These are phyloP conservation scores for Triops longicaudatus DNA, from an alignment of 1,140 invertebrate genomes.

Conservation along the genomic window DNA sequence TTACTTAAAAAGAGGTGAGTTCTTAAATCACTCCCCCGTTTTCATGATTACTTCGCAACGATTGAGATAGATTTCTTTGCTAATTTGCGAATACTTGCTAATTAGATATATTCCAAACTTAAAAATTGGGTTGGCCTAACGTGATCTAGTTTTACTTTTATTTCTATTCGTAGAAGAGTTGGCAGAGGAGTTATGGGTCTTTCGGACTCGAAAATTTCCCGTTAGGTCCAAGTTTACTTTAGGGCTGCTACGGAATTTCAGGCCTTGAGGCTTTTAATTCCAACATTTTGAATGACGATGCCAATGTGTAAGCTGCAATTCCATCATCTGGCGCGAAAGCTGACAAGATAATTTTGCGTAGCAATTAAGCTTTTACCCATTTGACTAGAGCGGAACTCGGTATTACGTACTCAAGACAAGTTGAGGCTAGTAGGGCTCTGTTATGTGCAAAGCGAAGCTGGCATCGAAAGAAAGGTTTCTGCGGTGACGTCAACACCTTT, in stretches of 20 bases:
- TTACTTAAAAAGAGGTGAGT: too few relatives aligned
- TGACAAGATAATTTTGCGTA: neutral
- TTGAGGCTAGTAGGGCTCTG: neutral
- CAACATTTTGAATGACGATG: neutral
- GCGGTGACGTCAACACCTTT: neutral
- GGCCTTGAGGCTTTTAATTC: neutral
- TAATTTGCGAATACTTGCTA: too few relatives aligned
- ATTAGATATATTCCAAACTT: too few relatives aligned
- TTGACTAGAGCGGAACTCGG: neutral
- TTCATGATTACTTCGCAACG: too few relatives aligned
- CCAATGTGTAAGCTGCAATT: neutral
- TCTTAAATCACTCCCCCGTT: too few relatives aligned
- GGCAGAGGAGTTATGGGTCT: neutral
- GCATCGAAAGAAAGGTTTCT: neutral
- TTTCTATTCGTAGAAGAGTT: neutral
- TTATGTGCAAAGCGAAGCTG: neutral
- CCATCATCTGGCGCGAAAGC: neutral
- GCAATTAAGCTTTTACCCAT: neutral
- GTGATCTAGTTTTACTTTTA: neutral
- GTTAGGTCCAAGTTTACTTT: slow-evolving; percentile 5
- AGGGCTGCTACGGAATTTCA: slow-evolving; percentile 4
- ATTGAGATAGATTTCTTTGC: too few relatives aligned
- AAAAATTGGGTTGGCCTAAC: too few relatives aligned
- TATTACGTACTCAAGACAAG: neutral
- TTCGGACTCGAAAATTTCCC: neutral